Base-by-base conservation (phyloP, 2,113 vertebrate genomes). In the Notothenia coriiceps region DNA sequence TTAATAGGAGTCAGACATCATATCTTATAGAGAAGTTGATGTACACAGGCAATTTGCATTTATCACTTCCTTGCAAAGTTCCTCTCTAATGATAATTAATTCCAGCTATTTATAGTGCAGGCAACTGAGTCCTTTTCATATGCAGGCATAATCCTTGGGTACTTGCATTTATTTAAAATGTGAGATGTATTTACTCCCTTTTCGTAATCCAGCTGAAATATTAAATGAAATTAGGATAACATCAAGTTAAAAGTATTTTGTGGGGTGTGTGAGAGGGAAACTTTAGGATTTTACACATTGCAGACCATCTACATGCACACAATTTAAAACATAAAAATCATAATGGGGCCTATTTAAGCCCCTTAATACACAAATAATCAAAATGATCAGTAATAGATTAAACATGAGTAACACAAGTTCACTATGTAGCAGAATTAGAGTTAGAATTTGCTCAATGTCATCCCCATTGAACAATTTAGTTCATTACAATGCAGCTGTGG, bases 401-500 rank as follows among this genome's bases (percentile, higher is more conserved):
- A 73, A 91, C 82, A 88, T 1, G 63, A 71, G 50, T 67, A 84
- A 86, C 51, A 87, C 64, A 62, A 69, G 57, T 75, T 56, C 55
- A 54, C 66, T 59, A 18, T 59, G 73, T 17, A 43, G 67, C 70
- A 50, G 47, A 77, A 77, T 3, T 14, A 47, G 51, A 79, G 80
- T 57, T 57, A 83, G 22, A 85, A 83, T 57, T 12, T 89, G 60
- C 81, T 79, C 80, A 87, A 70, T 89, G 86, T 86, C 84, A 83
- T 76, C 69, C 13, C 17, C 17, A 75, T 85, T 88, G 88, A 82
- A 78, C 86, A 69, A 73, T 72, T 82, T 63, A 78, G 74, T 59
- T 86, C 80, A 90, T 92, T 91, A 91, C 2, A 10, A 84, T 79
- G 79, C 86, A 67, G 74, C 67, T 57, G 75, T 66, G 84, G 74